Evolutionary conservation across 2,113 vertebrate genomes (phyloP).

Genomic region (Leptocoma aspasia): DNA sequence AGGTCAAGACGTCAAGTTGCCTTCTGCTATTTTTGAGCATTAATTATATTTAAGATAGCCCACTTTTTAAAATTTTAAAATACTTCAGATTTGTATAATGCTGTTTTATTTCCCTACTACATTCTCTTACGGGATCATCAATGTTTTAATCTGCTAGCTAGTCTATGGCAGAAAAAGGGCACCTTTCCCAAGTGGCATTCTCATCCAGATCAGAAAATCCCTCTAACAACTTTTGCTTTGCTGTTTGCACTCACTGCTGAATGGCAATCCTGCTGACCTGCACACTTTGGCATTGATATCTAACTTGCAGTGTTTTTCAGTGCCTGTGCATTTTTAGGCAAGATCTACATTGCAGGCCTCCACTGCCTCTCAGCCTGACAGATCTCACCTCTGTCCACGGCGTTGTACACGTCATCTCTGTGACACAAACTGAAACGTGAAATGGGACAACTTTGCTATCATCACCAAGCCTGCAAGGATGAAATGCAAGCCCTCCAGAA

Average conservation of each 20-base stretch:
- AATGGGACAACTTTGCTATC: background rate
- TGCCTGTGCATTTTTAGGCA: background rate
- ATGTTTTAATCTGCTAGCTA: background rate
- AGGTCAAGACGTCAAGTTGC: background rate
- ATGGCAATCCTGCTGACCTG: background rate
- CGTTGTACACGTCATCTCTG: rapidly evolving
- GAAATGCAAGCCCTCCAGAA: background rate
- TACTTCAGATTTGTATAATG: background rate
- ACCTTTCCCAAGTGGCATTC: background rate
- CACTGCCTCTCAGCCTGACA: background rate
- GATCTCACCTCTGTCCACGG: background rate
- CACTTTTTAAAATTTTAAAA: background rate
- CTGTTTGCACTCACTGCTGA: background rate
- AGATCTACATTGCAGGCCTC: background rate
- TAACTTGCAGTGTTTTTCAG: background rate
- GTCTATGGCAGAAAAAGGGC: background rate
- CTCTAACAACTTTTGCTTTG: background rate
- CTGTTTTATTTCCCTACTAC: background rate
- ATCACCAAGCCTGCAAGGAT: background rate
- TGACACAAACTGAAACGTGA: background rate
- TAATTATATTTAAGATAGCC: background rate
- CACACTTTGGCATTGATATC: background rate
- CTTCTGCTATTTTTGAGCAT: background rate
- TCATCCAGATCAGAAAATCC: background rate
- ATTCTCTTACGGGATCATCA: background rate